Evolutionary conservation across 2,888 invertebrate genomes (phyloP), one percentile per base, ranked within the genome.

Genomic region (Villa cingulata): DNA sequence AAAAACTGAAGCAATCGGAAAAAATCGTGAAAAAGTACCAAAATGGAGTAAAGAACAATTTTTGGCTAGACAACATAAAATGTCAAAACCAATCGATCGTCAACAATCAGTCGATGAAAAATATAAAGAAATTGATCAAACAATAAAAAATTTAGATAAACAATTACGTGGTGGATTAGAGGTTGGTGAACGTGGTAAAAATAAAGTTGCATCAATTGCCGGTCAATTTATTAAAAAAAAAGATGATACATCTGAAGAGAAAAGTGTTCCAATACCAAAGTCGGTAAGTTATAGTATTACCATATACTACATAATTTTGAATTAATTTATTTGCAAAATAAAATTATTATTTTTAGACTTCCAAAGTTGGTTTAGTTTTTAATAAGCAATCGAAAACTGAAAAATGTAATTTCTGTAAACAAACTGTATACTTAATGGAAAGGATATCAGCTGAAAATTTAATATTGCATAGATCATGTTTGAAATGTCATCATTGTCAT

Each of bases 391-490:
- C 78, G 49, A 78, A 77, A 47, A 83, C 83, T 12, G 85, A 86
- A 65, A 75, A 75, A 59, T 90, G 82, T 72, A 89, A 81, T 72
- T 90, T 92, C 70, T 96, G 96, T 71, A 80, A 82, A 46, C 85
- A 86, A 67, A 78, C 88, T 40, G 95, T 96, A 46, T 96, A 96
- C 68, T 78, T 95, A 27, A 91, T 95, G 74, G 95, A 96, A 68
- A 78, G 88, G 54, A 78, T 92, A 54, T 83, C 81, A 41, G 89
- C 92, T 4, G 89, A 90, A 73, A 91, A 91, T 16, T 77, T 87
- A 59, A 87, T 87, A 61, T 81, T 95, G 65, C 95, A 96, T 70
- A 80, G 92, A 49, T 84, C 86, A 40, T 96, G 96, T 72, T 88
- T 96, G 72, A 82, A 88, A 52, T 96, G 96, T 71, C 86, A 91